A percentile compares a stretch with the other conserved stretches of the same genome.
Evolutionary conservation across 2,113 vertebrate genomes (phyloP).

Genomic region (Paraplagusia blochii): DNA sequence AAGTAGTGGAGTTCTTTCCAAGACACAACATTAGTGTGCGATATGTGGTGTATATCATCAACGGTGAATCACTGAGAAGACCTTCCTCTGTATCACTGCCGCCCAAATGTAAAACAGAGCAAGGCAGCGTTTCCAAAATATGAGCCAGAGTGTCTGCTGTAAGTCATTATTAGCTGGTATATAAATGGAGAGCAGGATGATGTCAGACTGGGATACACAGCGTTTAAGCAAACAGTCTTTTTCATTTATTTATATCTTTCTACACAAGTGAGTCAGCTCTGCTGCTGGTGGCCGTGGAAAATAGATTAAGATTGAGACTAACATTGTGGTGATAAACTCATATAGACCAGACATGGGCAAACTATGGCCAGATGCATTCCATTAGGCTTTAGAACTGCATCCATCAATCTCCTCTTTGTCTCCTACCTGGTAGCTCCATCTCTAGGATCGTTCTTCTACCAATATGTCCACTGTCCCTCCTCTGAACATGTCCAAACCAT

Average conservation of each 20-base stretch:
- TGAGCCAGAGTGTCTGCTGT: slow-evolving; percentile 36
- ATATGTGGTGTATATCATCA: slow-evolving; percentile 4
- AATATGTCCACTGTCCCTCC: too few relatives aligned
- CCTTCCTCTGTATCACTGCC: background rate
- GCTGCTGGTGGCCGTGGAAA: slow-evolving; percentile 44
- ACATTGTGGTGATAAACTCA: slow-evolving; percentile 18
- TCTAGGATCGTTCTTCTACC: too few relatives aligned
- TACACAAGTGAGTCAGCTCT: slow-evolving; percentile 47
- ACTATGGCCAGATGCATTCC: too few relatives aligned
- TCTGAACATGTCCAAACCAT: too few relatives aligned
- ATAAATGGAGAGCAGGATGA: slow-evolving; percentile 49
- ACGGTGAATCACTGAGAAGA: slow-evolving; percentile 7
- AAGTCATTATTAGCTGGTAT: slow-evolving; percentile 19
- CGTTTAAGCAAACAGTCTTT: slow-evolving; percentile 32
- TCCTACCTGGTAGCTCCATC: too few relatives aligned
- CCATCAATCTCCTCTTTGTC: too few relatives aligned
- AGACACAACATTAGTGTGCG: slow-evolving; percentile 20
- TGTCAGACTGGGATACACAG: slow-evolving; percentile 35
- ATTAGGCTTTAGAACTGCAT: too few relatives aligned
- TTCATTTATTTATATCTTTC: slow-evolving; percentile 13
- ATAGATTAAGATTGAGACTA: slow-evolving; percentile 13
- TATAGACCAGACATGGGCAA: too few relatives aligned
- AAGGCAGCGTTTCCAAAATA: slow-evolving; percentile 32
- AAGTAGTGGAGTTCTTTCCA: slow-evolving; percentile 7
- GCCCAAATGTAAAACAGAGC: slow-evolving; percentile 24